A percentile compares a stretch with the other conserved stretches of the same genome.
Conservation (phyloP, 2,113 vertebrate species). For the Amblyornis subalaris region DNA sequence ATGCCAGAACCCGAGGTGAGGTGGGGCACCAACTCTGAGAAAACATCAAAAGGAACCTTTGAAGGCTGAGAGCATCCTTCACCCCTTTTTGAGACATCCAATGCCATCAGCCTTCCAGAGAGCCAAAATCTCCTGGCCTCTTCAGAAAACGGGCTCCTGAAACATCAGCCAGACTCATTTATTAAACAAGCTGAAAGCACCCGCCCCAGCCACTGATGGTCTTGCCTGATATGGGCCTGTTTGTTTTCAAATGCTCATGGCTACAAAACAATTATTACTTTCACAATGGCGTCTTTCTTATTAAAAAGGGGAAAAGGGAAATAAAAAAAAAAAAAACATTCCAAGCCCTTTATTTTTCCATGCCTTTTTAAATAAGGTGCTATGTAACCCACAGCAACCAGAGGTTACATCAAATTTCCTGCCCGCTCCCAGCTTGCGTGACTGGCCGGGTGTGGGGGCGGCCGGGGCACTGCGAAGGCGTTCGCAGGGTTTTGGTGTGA, state of each 20-base stretch:
- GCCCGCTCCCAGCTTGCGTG: background rate
- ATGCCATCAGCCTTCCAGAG: background rate
- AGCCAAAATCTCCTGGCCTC: background rate
- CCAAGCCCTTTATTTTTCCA: slow-evolving; percentile 35
- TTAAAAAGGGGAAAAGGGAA: background rate
- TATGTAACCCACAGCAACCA: background rate
- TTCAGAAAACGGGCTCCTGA: background rate
- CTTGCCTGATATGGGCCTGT: background rate
- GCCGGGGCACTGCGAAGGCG: background rate
- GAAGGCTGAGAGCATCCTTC: background rate
- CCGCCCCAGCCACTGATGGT: background rate
- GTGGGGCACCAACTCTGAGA: background rate
- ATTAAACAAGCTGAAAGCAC: background rate
- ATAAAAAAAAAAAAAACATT: background rate
- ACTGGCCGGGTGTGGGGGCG: background rate
- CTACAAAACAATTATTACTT: background rate
- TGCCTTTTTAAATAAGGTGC: background rate
- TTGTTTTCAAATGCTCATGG: background rate
- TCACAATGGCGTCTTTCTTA: slow-evolving; percentile 5
- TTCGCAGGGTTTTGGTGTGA: background rate
- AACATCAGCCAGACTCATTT: background rate
- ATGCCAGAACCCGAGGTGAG: background rate
- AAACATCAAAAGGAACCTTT: background rate
- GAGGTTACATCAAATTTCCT: slow-evolving; percentile 22
- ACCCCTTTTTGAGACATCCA: background rate